These are phyloP conservation scores for Calliopum simillimum DNA, from an alignment of 2,888 invertebrate genomes.

Conservation along the genomic window DNA sequence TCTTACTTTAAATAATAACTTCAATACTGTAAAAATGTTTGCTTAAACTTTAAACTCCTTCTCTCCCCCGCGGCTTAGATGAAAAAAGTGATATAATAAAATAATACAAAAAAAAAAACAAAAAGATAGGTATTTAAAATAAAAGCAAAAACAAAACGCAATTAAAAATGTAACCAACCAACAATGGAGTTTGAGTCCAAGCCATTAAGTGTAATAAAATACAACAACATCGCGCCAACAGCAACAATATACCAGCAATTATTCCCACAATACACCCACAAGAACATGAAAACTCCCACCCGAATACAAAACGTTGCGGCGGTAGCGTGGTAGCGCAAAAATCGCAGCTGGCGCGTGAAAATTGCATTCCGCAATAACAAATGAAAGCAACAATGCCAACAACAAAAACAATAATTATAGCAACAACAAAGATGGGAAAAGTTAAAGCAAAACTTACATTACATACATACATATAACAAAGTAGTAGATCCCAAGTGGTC, in stretches of 20 bases:
- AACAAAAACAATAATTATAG: slow-evolving; percentile 8
- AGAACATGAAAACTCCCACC: slow-evolving; percentile 10
- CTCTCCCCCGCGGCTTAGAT: too few species aligned
- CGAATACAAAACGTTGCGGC: slow-evolving; percentile 5
- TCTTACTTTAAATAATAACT: too few species aligned
- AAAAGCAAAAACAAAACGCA: slow-evolving; percentile 20
- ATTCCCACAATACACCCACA: slow-evolving; percentile 14
- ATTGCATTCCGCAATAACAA: slow-evolving; percentile 27
- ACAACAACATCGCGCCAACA: slow-evolving; percentile 3
- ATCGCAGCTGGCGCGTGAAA: slow-evolving; percentile 29
- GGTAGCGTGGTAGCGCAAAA: slow-evolving; percentile 15
- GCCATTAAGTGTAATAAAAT: slow-evolving; percentile 30
- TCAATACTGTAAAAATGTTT: too few species aligned
- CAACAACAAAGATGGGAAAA: neutral
- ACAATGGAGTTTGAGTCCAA: slow-evolving; percentile 22
- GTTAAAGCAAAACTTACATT: too few species aligned
- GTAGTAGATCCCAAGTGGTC: slow-evolving; percentile 20
- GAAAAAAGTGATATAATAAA: too few species aligned
- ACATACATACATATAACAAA: too few species aligned
- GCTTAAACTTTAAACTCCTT: too few species aligned
- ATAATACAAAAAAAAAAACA: slow-evolving; percentile 4
- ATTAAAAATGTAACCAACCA: slow-evolving; percentile 30
- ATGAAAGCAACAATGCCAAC: neutral
- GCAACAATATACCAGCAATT: neutral
- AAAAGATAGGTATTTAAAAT: neutral